Evolutionary conservation across 2,888 invertebrate species (phyloP), one percentile per base, ranked within the genome.

Genomic region (Drosophila dives): DNA sequence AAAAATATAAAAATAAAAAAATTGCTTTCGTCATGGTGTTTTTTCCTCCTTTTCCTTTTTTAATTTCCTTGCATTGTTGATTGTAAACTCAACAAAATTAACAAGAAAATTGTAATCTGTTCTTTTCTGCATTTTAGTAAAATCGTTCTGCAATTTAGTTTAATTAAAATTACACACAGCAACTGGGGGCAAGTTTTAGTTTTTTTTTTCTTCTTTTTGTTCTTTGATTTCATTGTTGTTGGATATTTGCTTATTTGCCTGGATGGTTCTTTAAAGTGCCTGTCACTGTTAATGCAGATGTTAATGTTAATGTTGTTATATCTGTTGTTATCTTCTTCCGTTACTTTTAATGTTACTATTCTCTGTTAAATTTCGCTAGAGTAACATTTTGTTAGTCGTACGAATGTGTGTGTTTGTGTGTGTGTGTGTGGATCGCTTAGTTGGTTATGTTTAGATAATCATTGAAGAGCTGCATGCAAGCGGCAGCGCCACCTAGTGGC

Each of bases 361-460:
- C 67, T 65, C 64, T 75, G 66, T 81, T 80, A 66, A 77, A 80
- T 81, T 77, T 78, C 64, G 73, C 82, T 88, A 82, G 69, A 72
- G 69, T 80, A 86, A 84, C 77, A 84, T 72, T 77, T 55, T 45
- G 45, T 45, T 45, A 45, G 15, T 45, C 23, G 45, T 45, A 45
- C 45, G 45, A 45, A 45, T 45, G 45, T 45, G 54, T 50, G 10
- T 45, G 26, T 45, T 15, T 48, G n/a, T 32, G 8, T 33, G 15
- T 50, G 17, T 66, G 33, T 7, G 38, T 50, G 40, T 59, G 11
- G 51, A n/a, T 51, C 38, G 45, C 29, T 71, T 54, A 40, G 59
- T 94, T 94, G 92, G 95, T 94, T 93, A 94, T 94, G 92, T 95
- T 95, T 85, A 95, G 92, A 92, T 95, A 95, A 91, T 95, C 95